Percentiles rank a stretch among this genome's conserved stretches.
phyloP scores from a whole-genome alignment of 2,888 invertebrate genomes.

The Melipona beecheii region DNA sequence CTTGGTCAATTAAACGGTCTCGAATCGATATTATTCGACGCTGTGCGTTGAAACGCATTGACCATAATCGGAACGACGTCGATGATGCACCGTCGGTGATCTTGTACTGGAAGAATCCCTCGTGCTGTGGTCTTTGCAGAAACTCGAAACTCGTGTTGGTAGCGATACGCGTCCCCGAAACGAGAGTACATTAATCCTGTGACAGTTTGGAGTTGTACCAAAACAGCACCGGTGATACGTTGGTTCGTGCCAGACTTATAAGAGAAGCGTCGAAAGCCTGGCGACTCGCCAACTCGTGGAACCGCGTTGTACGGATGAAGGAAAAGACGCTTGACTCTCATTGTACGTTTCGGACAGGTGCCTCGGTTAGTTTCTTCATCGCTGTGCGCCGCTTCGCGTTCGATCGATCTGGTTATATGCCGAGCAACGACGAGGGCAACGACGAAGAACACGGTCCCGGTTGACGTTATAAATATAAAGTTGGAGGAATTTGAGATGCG shows the following conservation, averaged over 20 bases:
- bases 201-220: conserved; percentile 48
- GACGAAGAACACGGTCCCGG: conserved; percentile 1
- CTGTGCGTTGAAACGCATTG: background rate
- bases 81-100: background rate
- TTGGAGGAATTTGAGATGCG: conserved; percentile 55
- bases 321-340: conserved; percentile 17
- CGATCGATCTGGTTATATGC: conserved; percentile 50
- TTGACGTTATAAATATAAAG: conserved; percentile 63
- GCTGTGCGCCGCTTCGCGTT: conserved; percentile 18
- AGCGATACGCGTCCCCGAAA: conserved; percentile 4
- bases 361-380: conserved; percentile 3
- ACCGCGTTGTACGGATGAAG: background rate
- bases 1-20: conserved; percentile 3
- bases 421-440: background rate
- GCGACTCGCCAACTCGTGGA: conserved; percentile 53
- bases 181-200: conserved; percentile 35
- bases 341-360: conserved; percentile 57
- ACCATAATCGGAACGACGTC: conserved; percentile 25
- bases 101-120: background rate
- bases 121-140: conserved; percentile 5
- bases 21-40: background rate
- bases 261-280: conserved; percentile 40
- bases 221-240: conserved; percentile 42
- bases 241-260: conserved; percentile 14
- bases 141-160: conserved; percentile 28